phyloP scores from a whole-genome alignment of 2,113 vertebrate genomes.

The human (Homo sapiens) region GRCh38 chr3:68563501-68564000 shows the following conservation, averaged over 20 bases:
- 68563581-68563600: neutral
- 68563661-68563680: neutral
- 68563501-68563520: neutral
- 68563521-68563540: neutral
- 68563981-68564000: neutral
- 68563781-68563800: neutral
- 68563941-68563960: neutral
- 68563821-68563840: neutral
- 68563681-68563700: neutral
- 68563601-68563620: neutral
- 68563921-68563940: neutral
- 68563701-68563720: neutral
- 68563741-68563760: neutral
- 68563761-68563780: neutral
- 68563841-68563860: neutral
- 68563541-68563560: neutral
- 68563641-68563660: neutral
- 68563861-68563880: neutral
- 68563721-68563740: neutral
- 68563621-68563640: neutral
- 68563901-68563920: neutral
- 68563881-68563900: neutral
- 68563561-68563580: neutral
- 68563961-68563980: neutral
- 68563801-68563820: neutral